Evolutionary conservation across 37 sponge, comb jelly and placozoan genomes (phyloP).

Genomic region (Amphimedon queenslandica): DNA sequence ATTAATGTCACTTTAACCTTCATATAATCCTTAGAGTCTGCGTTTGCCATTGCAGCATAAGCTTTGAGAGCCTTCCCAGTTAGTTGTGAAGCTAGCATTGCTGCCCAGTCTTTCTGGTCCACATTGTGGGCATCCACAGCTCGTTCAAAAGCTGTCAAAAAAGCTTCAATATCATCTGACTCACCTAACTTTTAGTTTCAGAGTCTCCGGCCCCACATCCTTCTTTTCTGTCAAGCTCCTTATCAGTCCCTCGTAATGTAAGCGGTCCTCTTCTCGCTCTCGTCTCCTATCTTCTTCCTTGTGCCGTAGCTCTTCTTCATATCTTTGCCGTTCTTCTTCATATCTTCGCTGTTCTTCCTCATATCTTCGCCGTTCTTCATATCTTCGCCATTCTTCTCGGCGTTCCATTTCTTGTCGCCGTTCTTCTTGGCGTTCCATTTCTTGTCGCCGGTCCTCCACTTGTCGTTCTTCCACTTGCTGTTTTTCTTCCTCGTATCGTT

Average conservation of each 20-base stretch:
- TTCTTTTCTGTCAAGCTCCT: not conserved
- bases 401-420: no score
- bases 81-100: not conserved
- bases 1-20: conserved; percentile 1
- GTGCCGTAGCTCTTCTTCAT: not conserved
- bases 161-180: not conserved
- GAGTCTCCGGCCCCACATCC: not conserved
- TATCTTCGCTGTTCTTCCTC: not conserved
- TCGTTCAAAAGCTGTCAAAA: not conserved
- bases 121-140: not conserved
- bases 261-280: not conserved
- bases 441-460: no score
- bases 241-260: not conserved
- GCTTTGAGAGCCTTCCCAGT: not conserved
- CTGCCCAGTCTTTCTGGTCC: not conserved
- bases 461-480: no score
- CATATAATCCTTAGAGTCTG: not conserved
- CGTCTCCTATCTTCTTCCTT: not conserved
- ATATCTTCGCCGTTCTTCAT: no score
- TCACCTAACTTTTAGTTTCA: not conserved
- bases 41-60: not conserved
- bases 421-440: no score
- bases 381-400: no score
- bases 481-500: no score
- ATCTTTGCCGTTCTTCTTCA: not conserved